phyloP scores from a whole-genome alignment of 2,113 vertebrate species.

The Sander lucioperca region DNA sequence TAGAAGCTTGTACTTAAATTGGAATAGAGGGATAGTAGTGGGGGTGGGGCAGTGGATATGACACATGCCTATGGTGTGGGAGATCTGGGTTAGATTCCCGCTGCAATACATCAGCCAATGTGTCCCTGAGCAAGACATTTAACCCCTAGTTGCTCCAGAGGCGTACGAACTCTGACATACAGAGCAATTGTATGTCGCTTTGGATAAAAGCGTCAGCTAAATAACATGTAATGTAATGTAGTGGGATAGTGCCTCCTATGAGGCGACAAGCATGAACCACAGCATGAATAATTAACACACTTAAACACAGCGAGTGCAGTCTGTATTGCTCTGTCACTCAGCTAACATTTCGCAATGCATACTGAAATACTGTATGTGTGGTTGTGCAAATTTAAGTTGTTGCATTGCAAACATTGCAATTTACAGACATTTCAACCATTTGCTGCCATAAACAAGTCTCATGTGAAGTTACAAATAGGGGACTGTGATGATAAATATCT shows the following conservation, averaged over 20 bases:
- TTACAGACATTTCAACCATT: slow-evolving; percentile 11
- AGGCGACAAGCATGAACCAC: slow-evolving; percentile 37
- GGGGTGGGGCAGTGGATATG: neutral
- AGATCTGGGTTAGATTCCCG: too few species aligned
- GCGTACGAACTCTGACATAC: too few species aligned
- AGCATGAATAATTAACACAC: slow-evolving; percentile 52
- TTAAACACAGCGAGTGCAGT: slow-evolving; percentile 21
- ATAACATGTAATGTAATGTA: too few species aligned
- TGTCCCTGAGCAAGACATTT: too few species aligned
- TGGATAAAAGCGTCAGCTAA: too few species aligned
- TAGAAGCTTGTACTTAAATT: slow-evolving; percentile 4
- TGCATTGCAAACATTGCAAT: too few species aligned
- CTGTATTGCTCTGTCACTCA: neutral
- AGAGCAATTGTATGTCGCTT: too few species aligned
- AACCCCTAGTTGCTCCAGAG: too few species aligned
- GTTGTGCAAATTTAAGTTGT: neutral
- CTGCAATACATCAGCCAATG: too few species aligned
- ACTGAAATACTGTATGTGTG: slow-evolving; percentile 9
- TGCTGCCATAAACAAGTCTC: slow-evolving; percentile 7
- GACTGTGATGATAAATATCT: slow-evolving; percentile 21
- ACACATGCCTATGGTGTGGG: too few species aligned
- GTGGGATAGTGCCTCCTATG: slow-evolving; percentile 31
- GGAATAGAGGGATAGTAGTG: slow-evolving; percentile 8
- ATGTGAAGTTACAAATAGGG: slow-evolving; percentile 29
- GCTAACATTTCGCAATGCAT: neutral